These are phyloP conservation scores for Actinemys pallida DNA, from an alignment of 2,113 vertebrate species.

Conservation along the genomic window DNA sequence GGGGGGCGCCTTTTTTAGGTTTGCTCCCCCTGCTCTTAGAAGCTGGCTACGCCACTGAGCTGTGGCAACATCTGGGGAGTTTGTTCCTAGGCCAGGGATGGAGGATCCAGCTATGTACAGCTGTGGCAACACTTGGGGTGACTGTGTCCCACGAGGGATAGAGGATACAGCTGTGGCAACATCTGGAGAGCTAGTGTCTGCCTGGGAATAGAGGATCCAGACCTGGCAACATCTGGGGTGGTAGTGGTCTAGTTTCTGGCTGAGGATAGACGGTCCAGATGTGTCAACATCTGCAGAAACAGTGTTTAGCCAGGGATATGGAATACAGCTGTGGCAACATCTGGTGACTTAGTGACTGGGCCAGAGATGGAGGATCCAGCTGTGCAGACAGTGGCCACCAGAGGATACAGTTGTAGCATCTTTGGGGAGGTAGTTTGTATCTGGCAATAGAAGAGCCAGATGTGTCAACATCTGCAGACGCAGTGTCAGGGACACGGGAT, in stretches of 20 bases:
- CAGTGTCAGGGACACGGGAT: no score
- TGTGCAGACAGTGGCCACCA: not conserved
- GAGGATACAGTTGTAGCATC: not conserved
- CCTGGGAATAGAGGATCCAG: not conserved
- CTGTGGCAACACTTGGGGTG: not conserved
- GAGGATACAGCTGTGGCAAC: no score
- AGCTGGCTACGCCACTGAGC: no score
- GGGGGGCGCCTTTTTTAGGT: no score
- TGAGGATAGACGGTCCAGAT: not conserved
- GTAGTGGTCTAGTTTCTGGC: no score
- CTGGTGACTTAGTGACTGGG: no score
- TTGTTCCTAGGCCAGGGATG: not conserved
- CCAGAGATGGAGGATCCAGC: not conserved
- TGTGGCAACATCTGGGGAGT: no score
- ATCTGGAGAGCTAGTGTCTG: no score
- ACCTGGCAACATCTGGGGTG: no score
- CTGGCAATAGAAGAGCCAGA: not conserved
- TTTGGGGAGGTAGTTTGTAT: not conserved
- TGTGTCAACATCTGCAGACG: not conserved
- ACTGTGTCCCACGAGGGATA: no score
- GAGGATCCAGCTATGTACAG: not conserved
- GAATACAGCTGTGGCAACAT: not conserved
- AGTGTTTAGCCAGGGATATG: not conserved
- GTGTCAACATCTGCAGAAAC: no score
- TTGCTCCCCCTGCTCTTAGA: no score